Evolutionary conservation across 2,888 invertebrate genomes (phyloP).

Genomic region (Ophion slaviceki): DNA sequence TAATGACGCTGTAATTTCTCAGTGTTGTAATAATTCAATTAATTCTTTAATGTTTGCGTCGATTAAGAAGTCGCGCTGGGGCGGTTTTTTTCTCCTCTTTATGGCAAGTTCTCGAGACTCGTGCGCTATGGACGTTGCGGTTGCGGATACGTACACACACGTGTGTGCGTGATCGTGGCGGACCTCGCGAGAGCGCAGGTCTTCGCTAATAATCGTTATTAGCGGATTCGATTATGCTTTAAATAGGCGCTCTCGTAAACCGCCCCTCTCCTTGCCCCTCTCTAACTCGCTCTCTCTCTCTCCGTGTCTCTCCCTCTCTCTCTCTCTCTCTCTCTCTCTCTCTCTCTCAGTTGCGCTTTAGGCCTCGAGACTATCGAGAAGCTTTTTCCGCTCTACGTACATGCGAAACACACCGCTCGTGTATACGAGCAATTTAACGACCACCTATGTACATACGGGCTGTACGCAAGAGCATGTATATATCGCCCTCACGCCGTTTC

Average conservation of each 20-base stretch:
- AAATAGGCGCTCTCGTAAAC: constrained; percentile 73
- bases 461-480: no score
- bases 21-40: constrained; percentile 32
- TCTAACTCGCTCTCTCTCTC: constrained; percentile 16
- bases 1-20: not conserved
- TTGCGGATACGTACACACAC: no score
- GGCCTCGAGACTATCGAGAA: constrained; percentile 39
- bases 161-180: not conserved
- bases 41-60: constrained; percentile 28
- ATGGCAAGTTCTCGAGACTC: no score
- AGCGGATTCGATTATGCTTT: constrained; percentile 69
- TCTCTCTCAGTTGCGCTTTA: constrained; percentile 5
- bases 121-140: no score
- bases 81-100: not conserved
- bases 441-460: constrained; percentile 1
- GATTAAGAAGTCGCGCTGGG: constrained; percentile 38
- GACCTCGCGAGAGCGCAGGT: constrained; percentile 53
- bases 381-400: constrained; percentile 19
- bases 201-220: constrained; percentile 72
- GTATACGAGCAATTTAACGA: constrained; percentile 52
- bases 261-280: constrained; percentile 29
- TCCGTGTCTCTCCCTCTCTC: not conserved
- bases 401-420: not conserved
- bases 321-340: not conserved
- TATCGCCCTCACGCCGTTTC: constrained; percentile 10